Evolutionary conservation across 1,140 invertebrate species (phyloP), one percentile per base, ranked within the genome.

Genomic region (Drosophila kikkawai): DNA sequence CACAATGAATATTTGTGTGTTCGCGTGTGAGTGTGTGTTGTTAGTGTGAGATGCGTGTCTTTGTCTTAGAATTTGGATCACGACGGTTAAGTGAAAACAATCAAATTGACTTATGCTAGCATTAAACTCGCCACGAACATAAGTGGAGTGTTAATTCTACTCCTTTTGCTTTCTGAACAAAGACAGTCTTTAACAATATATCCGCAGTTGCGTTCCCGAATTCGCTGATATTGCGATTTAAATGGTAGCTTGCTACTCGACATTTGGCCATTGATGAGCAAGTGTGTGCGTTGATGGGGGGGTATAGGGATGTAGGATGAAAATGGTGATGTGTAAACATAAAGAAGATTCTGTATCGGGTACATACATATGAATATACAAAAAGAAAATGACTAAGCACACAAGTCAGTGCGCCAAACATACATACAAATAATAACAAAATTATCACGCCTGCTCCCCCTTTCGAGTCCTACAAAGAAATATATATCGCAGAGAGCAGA

Each of bases 111-210:
- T 57, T 67, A 79, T 73, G 66, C 58, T 86, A 71, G 37, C 39
- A 69, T 44, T 63, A 64, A 73, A 76, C 64, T 65, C 70, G 17
- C 41, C 17, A 60, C 67, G 29, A 76, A 68, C 63, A 85, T 73
- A 67, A 41, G 57, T 58, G 19, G 53, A 45, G 50, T 42, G 29
- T 77, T 60, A 15, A 37, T 71, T 82, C 58, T 39, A 57, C 41
- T 51, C 15, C 9, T 64, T 69, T 61, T 60, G 63, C 73, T 70
- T 80, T 77, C 76, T 65, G 65, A 91, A 86, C 87, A 91, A 91
- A 84, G 83, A 87, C 88, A 91, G 88, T 91, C 88, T 91, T 91
- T 81, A 79, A 79, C 61, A 76, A 79, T 51, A 75, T 75, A 37
- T 55, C 51, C 57, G 74, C 45, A 78, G 61, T 47, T 77, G 60